Evolutionary conservation across 2,888 invertebrate genomes (phyloP).

Genomic region (Melanophora roralis): DNA sequence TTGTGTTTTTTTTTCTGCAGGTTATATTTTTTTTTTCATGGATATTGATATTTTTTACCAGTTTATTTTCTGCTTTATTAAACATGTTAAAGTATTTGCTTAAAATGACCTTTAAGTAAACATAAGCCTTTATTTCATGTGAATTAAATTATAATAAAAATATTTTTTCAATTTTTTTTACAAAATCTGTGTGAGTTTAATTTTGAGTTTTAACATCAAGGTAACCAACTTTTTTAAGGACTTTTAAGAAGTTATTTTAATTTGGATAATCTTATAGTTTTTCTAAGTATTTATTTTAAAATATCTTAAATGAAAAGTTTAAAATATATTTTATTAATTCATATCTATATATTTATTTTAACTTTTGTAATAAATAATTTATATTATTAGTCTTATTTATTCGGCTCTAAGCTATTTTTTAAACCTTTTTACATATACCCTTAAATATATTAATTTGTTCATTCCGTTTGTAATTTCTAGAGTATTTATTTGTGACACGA

Average conservation of each 20-base stretch:
- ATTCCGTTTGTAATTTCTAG: no score
- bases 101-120: constrained; percentile 60
- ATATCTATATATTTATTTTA: no score
- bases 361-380: no score
- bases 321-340: no score
- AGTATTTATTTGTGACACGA: no score
- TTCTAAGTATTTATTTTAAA: no score
- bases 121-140: constrained; percentile 28
- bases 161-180: not conserved
- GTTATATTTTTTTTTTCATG: constrained; percentile 2
- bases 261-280: no score
- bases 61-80: constrained; percentile 58
- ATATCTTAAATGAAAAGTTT: no score
- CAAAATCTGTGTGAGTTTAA: not conserved
- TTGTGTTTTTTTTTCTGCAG: not conserved
- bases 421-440: no score
- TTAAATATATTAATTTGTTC: no score
- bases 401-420: no score
- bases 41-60: constrained; percentile 20
- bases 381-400: no score
- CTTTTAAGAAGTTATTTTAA: not conserved
- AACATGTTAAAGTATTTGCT: constrained; percentile 48
- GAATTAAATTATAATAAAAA: constrained; percentile 32
- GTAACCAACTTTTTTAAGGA: constrained; percentile 10
- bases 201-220: not conserved